Conservation (phyloP, 2,888 invertebrate species). For the Aleiodes alternator region DNA sequence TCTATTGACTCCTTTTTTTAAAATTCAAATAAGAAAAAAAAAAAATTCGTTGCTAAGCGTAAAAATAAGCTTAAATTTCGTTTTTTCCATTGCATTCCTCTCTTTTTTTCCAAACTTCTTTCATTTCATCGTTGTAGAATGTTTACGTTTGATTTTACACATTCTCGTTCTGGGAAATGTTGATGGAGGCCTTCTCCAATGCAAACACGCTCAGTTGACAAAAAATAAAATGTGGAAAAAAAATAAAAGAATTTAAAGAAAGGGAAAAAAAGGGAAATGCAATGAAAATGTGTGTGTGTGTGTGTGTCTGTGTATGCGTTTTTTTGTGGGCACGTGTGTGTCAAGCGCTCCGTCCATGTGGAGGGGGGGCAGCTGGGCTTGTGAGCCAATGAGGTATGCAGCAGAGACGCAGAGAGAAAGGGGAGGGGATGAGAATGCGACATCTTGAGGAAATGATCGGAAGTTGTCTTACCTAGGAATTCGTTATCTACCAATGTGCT, state of each 20-base stretch:
- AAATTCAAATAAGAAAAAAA: too few relatives aligned
- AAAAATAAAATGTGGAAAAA: neutral
- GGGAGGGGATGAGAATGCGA: conserved; percentile 52
- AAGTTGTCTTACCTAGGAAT: conserved; percentile 32
- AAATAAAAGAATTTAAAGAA: neutral
- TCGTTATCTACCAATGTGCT: conserved; percentile 33
- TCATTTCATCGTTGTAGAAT: neutral
- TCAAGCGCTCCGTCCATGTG: neutral
- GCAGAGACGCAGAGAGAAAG: neutral
- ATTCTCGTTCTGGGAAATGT: neutral
- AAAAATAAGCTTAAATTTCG: too few relatives aligned
- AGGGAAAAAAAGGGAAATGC: conserved; percentile 9
- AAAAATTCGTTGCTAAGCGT: too few relatives aligned
- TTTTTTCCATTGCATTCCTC: neutral
- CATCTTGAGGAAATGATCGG: conserved; percentile 61
- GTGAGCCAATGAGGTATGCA: neutral
- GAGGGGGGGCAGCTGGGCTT: conserved; percentile 7
- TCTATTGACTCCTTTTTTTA: too few relatives aligned
- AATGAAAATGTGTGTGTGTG: neutral
- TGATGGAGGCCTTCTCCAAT: neutral
- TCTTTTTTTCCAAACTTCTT: neutral
- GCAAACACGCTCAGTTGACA: conserved; percentile 29
- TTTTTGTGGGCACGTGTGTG: neutral
- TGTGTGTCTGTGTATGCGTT: neutral
- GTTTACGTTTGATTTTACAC: neutral